Evolutionary conservation across 2,888 invertebrate species (phyloP), one percentile per base, ranked within the genome.

Genomic region (Acheta domesticus): DNA sequence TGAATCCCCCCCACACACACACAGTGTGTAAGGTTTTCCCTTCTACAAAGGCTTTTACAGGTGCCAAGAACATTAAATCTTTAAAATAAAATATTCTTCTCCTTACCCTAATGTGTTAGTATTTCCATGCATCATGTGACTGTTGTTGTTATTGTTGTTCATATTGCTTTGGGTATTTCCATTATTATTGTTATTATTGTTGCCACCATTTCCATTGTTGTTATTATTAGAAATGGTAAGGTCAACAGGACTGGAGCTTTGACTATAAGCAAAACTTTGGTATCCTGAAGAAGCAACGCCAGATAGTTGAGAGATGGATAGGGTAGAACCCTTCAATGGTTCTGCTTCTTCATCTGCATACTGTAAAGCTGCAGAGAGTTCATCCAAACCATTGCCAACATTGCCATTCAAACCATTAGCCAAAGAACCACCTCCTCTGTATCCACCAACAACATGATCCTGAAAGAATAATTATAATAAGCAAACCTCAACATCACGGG

Each of bases 221-320:
- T 87, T 86, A 79, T 86, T 86, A 49, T 85, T 84, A 79, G 86
- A 86, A 74, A 84, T 86, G 76, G 89, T 89, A 80, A 91, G 89
- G 85, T 95, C 95, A 36, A 94, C 92, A 74, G 95, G 95, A 86
- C 94, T 95, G 84, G 93, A 94, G 83, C 94, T 95, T 86, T 95
- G 95, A 86, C 95, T 95, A 87, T 94, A 94, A 73, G 94, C 94
- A 85, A 95, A 94, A 84, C 95, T 95, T 87, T 96, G 96, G 87
- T 96, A 96, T 11, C 96, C 96, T 0, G 95, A 95, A 84, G 94
- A 94, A 62, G 94, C 95, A 12, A 93, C 92, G 82, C 92, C 93
- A 36, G 92, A 92, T 77, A 93, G 86, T 83, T 95, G 95, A 81
- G 94, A 93, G 82, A 94, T 94, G 1, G 94, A 94, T 78, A 93